Evolutionary conservation across 2,888 invertebrate genomes (phyloP).

Genomic region (Pomacea canaliculata): DNA sequence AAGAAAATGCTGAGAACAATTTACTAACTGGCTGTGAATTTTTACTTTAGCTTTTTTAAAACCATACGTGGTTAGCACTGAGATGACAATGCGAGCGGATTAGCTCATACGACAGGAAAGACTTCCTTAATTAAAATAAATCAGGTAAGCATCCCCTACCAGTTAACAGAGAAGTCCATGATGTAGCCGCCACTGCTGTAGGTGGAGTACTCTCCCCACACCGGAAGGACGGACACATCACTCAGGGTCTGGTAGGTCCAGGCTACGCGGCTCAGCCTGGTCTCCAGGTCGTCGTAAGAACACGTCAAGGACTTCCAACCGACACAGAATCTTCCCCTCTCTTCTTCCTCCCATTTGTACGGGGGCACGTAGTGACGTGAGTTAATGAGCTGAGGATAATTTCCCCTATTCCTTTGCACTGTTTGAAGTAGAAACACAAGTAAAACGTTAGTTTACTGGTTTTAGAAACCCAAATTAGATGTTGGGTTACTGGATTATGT

Average conservation of each 20-base stretch:
- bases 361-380: slow-evolving; percentile 6
- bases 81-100: too few relatives aligned
- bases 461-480: too few relatives aligned
- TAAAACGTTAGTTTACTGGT: too few relatives aligned
- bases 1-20: too few relatives aligned
- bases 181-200: slow-evolving; percentile 51
- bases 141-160: not conserved
- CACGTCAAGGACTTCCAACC: slow-evolving; percentile 37
- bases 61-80: too few relatives aligned
- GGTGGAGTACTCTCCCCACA: slow-evolving; percentile 39
- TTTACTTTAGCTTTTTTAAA: too few relatives aligned
- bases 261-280: slow-evolving; percentile 33
- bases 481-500: too few relatives aligned
- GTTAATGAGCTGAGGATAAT: not conserved
- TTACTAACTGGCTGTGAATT: too few relatives aligned
- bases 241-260: slow-evolving; percentile 36
- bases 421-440: too few relatives aligned
- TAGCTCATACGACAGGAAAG: too few relatives aligned
- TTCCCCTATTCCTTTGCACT: too few relatives aligned
- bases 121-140: too few relatives aligned
- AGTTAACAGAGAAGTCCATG: slow-evolving; percentile 35
- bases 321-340: slow-evolving; percentile 34
- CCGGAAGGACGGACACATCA: slow-evolving; percentile 32
- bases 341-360: slow-evolving; percentile 35
- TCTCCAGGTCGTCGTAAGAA: slow-evolving; percentile 19